Evolutionary conservation across 2,888 invertebrate genomes (phyloP).

Genomic region (Oscheius sp.): DNA sequence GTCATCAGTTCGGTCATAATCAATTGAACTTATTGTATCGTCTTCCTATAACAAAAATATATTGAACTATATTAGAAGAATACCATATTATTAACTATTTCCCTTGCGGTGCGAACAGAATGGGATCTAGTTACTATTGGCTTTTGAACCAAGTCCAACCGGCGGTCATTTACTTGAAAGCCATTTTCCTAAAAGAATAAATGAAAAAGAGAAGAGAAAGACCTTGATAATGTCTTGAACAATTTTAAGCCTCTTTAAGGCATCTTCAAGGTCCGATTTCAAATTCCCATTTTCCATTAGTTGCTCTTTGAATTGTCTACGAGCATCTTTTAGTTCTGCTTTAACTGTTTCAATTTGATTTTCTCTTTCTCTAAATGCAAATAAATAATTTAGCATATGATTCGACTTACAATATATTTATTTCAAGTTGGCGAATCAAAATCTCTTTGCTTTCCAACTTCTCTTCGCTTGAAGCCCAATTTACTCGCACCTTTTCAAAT

Average conservation of each 20-base stretch:
- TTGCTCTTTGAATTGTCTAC: slow-evolving; percentile 43
- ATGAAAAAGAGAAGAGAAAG: background rate
- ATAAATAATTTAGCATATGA: background rate
- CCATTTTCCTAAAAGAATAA: slow-evolving; percentile 9
- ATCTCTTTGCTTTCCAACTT: background rate
- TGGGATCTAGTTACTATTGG: slow-evolving; percentile 4
- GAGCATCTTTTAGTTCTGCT: slow-evolving; percentile 50
- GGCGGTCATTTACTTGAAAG: background rate
- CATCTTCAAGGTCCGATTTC: slow-evolving; percentile 47
- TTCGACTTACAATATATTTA: slow-evolving; percentile 6
- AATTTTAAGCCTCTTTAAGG: slow-evolving; percentile 42
- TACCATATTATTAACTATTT: background rate
- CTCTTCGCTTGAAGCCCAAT: slow-evolving; percentile 7
- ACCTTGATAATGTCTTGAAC: slow-evolving; percentile 50
- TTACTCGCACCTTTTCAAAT: slow-evolving; percentile 9
- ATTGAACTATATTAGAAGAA: too few relatives aligned
- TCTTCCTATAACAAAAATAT: slow-evolving; percentile 21
- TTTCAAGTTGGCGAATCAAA: background rate
- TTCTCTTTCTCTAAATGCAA: slow-evolving; percentile 5
- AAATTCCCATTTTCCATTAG: slow-evolving; percentile 50
- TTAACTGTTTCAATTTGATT: slow-evolving; percentile 13
- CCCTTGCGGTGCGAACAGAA: slow-evolving; percentile 4
- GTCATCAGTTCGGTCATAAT: slow-evolving; percentile 49
- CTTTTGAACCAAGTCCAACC: background rate
- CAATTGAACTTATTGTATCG: slow-evolving; percentile 42